phyloP scores from a whole-genome alignment of 2,113 vertebrate species.

The Scophthalmus maximus region DNA sequence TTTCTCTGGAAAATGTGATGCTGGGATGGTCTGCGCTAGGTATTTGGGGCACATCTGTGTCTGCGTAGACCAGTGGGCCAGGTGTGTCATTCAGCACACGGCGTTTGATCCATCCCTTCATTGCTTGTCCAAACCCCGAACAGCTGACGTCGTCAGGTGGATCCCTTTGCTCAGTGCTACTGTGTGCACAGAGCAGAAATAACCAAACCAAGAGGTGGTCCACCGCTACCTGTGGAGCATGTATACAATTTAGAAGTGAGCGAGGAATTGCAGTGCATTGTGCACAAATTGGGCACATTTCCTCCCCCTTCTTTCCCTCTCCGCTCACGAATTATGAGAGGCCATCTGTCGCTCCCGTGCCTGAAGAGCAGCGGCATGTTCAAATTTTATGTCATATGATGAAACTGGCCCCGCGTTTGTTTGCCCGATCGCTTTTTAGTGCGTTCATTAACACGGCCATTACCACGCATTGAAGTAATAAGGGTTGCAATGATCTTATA shows the following conservation, averaged over 20 bases:
- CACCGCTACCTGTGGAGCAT: background rate
- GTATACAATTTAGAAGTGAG: background rate
- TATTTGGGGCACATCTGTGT: conserved; percentile 55
- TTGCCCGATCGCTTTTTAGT: conserved; percentile 21
- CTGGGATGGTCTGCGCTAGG: conserved; percentile 45
- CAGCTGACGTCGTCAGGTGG: conserved; percentile 42
- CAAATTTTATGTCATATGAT: conserved; percentile 21
- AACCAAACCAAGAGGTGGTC: conserved; percentile 5
- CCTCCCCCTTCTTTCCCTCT: conserved; percentile 10
- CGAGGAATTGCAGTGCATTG: background rate
- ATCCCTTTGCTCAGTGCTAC: conserved; percentile 5
- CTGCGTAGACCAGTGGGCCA: conserved; percentile 50
- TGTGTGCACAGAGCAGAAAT: conserved; percentile 20
- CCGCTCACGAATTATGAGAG: conserved; percentile 8
- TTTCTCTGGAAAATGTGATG: conserved; percentile 55
- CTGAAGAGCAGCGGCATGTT: conserved; percentile 30
- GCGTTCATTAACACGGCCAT: conserved; percentile 13
- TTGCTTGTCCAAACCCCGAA: conserved; percentile 47
- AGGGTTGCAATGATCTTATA: conserved; percentile 16
- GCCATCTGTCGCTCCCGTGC: conserved; percentile 49
- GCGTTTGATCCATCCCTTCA: conserved; percentile 53
- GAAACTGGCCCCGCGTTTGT: conserved; percentile 21
- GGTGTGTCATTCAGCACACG: conserved; percentile 43
- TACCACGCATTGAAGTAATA: conserved; percentile 18
- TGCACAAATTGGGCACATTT: conserved; percentile 9